Base-by-base conservation (phyloP, 2,797 vertebrate species). In the Macropodus opercularis region DNA sequence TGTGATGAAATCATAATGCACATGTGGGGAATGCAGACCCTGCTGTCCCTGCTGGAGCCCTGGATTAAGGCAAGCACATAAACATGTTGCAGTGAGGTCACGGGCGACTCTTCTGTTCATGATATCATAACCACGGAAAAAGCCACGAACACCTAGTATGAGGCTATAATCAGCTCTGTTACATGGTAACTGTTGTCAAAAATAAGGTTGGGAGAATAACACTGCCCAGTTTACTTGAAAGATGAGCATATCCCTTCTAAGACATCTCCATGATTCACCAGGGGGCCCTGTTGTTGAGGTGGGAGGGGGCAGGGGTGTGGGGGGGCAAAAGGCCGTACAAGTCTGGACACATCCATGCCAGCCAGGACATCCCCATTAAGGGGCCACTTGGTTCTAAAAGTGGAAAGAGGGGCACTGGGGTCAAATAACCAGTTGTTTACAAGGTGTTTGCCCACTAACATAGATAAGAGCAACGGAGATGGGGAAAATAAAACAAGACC, bases 381-480 rank as follows among this genome's bases (percentile, higher is more conserved):
- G 70, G 79, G 80, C 77, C 83, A 71, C 75, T 79, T 83, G 63
- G 56, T 87, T 91, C 81, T 88, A 91, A 78, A 87, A 88, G 70
- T 73, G 85, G 69, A 86, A 51, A 50, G 64, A 60, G 84, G 58
- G 60, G 67, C 61, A 52, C 31, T 39, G 19, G 86, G 85, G 89
- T 90, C 77, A 87, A 90, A 92, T 82, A 77, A 72, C 87, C 67
- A 55, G 69, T 76, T 74, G 71, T 85, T 88, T 81, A 87, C 69
- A 70, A 65, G 69, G 39, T 88, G 73, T 91, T 93, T 79, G 80
- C 51, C 50, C 81, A 85, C 66, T 86, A 80, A 90, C 71, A 68
- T 31, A 63, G 79, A 89, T 73, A 77, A 46, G 52, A 87, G 82
- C 56, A 67, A n/a, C n/a, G n/a, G n/a, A 47, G 4, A 51, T 79